Conservation (phyloP, 2,113 vertebrate species). For the Piliocolobus tephrosceles region DNA sequence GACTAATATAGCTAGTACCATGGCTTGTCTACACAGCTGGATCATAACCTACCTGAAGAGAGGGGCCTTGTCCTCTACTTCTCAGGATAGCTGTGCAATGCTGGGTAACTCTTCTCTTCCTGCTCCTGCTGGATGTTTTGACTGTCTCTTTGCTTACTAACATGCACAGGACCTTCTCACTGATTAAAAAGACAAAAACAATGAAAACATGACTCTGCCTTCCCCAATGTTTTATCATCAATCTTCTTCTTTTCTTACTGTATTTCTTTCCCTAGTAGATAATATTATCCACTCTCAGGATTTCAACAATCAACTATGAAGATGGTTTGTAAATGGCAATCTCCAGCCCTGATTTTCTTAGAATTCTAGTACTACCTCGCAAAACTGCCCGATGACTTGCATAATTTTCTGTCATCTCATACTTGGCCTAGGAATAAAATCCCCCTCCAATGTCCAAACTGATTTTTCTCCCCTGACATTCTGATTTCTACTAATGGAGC, state of each 20-base stretch:
- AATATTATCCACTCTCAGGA: neutral
- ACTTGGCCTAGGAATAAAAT: slow-evolving; percentile 13
- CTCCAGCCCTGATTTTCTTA: neutral
- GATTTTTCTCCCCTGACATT: neutral
- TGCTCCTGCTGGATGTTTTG: neutral
- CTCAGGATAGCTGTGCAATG: neutral
- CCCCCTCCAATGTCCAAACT: neutral
- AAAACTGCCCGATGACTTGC: neutral
- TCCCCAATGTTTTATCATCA: neutral
- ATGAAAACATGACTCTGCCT: neutral
- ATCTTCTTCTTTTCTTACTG: neutral
- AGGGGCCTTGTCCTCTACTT: neutral
- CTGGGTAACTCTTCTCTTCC: neutral
- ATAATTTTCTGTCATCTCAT: neutral
- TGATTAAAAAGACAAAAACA: neutral
- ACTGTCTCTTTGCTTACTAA: neutral
- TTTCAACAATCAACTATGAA: neutral
- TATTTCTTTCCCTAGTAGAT: neutral
- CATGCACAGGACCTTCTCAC: neutral
- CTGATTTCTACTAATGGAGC: neutral
- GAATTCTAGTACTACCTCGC: neutral
- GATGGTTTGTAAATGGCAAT: neutral
- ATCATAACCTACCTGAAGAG: neutral
- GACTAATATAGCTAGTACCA: neutral
- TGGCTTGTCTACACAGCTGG: neutral